phyloP scores from a whole-genome alignment of 2,888 invertebrate species.

The Calliphora vomitoria region DNA sequence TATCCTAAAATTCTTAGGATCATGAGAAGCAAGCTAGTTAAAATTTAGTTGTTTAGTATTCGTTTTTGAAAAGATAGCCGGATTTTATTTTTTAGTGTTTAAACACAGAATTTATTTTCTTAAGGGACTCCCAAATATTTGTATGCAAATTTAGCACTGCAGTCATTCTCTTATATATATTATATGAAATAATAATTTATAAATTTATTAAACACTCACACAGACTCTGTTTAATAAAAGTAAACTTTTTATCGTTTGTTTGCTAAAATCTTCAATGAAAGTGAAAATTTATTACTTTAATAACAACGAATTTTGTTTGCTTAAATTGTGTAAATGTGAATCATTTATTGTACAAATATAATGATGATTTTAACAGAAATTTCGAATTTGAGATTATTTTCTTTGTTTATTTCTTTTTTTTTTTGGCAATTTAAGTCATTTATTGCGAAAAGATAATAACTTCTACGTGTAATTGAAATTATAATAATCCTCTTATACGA shows the following conservation, averaged over 20 bases:
- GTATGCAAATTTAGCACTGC: neutral
- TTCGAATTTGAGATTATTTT: neutral
- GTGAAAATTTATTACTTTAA: neutral
- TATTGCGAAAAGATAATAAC: neutral
- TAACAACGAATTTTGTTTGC: neutral
- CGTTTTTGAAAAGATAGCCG: too few relatives aligned
- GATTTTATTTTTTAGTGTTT: too few relatives aligned
- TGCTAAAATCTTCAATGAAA: neutral
- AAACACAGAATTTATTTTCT: too few relatives aligned
- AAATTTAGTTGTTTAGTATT: too few relatives aligned
- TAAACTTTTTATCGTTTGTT: neutral
- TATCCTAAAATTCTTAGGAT: too few relatives aligned
- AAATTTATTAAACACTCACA: neutral
- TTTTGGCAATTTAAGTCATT: neutral
- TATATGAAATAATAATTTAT: too few relatives aligned
- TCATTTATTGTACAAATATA: neutral
- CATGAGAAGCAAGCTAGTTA: too few relatives aligned
- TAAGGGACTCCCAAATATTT: neutral
- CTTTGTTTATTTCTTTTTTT: neutral
- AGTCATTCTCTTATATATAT: neutral
- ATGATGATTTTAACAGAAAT: neutral
- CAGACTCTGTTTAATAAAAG: neutral
- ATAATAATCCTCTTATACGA: slow-evolving; percentile 2
- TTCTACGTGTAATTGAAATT: slow-evolving; percentile 19
- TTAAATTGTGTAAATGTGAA: neutral